Percentiles rank a stretch among this genome's conserved stretches.
phyloP scores from a whole-genome alignment of 92 coral and sea anemone species.

The Heteractis magnifica region DNA sequence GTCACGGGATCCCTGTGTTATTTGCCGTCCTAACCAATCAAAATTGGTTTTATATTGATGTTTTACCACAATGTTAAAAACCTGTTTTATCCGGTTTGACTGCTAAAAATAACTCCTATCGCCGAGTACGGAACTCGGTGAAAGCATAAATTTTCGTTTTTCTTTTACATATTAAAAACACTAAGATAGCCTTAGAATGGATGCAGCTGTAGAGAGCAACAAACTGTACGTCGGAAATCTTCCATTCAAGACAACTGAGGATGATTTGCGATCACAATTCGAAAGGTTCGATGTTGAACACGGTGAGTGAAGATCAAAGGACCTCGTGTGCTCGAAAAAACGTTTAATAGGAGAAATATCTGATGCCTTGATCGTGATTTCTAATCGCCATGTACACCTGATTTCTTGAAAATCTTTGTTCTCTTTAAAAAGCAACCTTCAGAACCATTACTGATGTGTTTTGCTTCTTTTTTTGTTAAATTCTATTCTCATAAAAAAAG shows the following conservation, averaged over 20 bases:
- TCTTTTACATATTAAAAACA: too few relatives aligned
- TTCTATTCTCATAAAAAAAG: neutral
- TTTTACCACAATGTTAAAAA: neutral
- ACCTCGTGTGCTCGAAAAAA: neutral
- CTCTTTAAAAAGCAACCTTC: neutral
- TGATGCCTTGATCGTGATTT: neutral
- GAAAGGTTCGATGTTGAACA: neutral
- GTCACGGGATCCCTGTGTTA: neutral
- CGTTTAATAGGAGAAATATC: neutral
- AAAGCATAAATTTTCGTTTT: too few relatives aligned
- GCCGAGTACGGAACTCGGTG: neutral
- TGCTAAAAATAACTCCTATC: neutral
- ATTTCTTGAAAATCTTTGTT: neutral
- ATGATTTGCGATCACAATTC: neutral
- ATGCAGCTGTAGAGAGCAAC: neutral
- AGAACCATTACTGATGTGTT: neutral
- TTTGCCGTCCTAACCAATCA: neutral
- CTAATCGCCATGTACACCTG: neutral
- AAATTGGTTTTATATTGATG: neutral
- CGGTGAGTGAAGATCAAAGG: neutral
- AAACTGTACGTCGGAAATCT: neutral
- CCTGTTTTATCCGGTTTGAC: neutral
- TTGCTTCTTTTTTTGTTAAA: neutral
- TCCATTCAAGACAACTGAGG: conserved; percentile 8
- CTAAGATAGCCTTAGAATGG: neutral